Percentiles rank a stretch among this genome's conserved stretches.
phyloP scores from a whole-genome alignment of 2,888 invertebrate genomes.

The Pristionchus entomophagus region DNA sequence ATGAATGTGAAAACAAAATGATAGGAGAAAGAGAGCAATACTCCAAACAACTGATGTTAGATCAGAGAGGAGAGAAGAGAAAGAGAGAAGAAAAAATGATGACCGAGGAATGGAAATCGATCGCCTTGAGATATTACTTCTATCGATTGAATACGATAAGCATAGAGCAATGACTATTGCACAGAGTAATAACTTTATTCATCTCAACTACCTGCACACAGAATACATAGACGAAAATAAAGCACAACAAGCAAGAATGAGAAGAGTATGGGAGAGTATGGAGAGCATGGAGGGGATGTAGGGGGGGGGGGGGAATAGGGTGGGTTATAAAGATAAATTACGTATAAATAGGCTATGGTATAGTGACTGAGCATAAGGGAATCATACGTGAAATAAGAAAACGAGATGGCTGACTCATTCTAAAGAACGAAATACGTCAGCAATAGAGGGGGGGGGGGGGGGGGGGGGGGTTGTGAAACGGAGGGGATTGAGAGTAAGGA shows the following conservation, averaged over 20 bases:
- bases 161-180: not conserved
- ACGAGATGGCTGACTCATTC: not conserved
- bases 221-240: not conserved
- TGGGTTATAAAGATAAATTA: not conserved
- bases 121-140: conserved; percentile 30
- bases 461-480: not conserved
- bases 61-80: not conserved
- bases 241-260: not conserved
- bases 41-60: not conserved
- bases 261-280: not conserved
- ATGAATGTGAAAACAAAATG: not conserved
- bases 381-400: not conserved
- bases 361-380: not conserved
- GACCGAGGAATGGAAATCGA: conserved; percentile 21
- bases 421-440: not conserved
- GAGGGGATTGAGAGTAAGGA: not conserved
- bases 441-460: not conserved
- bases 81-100: not conserved
- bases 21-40: not conserved
- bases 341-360: not conserved
- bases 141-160: not conserved
- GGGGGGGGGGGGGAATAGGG: not conserved
- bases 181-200: not conserved
- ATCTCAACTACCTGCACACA: not conserved
- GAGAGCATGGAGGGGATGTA: not conserved